A percentile compares a stretch with the other conserved stretches of the same genome.
phyloP scores from a whole-genome alignment of 2,113 vertebrate genomes.

The Cyanoderma ruficeps region DNA sequence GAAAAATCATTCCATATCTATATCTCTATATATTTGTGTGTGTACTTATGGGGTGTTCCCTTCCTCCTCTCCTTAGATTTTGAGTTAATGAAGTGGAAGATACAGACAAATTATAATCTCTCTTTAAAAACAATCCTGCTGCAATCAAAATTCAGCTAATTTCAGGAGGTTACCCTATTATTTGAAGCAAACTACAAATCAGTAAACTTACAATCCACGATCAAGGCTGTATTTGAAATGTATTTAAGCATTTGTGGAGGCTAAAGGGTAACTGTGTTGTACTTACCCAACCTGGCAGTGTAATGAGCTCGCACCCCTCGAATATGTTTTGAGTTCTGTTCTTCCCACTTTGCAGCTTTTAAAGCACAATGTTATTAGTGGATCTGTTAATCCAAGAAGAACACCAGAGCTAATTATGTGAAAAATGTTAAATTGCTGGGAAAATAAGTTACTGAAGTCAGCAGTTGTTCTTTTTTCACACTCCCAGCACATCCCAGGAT shows the following conservation, averaged over 20 bases:
- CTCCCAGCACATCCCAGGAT: conserved; percentile 32
- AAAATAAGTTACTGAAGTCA: conserved; percentile 65
- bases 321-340: background rate
- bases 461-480: conserved; percentile 68
- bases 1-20: background rate
- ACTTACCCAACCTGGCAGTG: conserved; percentile 8
- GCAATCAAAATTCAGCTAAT: background rate
- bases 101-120: background rate
- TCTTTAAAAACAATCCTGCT: background rate
- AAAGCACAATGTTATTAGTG: conserved; percentile 51
- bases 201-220: background rate
- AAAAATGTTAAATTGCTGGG: conserved; percentile 67
- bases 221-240: background rate
- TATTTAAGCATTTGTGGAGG: conserved; percentile 20
- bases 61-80: background rate
- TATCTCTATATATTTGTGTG: no score
- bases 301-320: conserved; percentile 11
- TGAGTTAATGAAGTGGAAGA: background rate
- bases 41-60: background rate
- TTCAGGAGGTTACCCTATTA: background rate
- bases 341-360: conserved; percentile 10
- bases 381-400: conserved; percentile 65
- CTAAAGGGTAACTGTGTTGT: conserved; percentile 27
- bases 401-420: conserved; percentile 61
- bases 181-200: background rate